Base-by-base conservation (phyloP, 2,888 invertebrate species). In the Philopedon plagiatum region DNA sequence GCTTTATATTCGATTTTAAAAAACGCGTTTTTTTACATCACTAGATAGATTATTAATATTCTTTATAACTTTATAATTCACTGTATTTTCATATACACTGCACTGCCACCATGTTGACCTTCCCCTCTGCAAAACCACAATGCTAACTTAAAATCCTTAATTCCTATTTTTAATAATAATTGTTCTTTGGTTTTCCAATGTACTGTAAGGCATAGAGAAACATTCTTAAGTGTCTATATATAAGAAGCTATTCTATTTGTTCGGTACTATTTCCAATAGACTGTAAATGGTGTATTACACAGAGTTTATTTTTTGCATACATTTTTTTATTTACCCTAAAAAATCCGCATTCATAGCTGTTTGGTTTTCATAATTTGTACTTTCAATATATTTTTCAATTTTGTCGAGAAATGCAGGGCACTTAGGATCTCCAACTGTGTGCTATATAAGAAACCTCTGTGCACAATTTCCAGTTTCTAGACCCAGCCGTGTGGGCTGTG, bases 141-240 rank as follows among this genome's bases (percentile, higher is more conserved):
- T 11, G 18, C 57, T 11, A 65, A 19, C 41, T 26, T 56, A 29
- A 65, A 65, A 21, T 56, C 46, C 19, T 18, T 26, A 1, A 57
- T 56, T 15, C 4, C 18, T n/a, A 65, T 26, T 5, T 32, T 9
- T 11, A n/a, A 3, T 26, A n/a, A n/a, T n/a, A 65, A 5, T 18
- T 65, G 65, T 7, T 56, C 39, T 44, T 56, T 32, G 1, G 57
- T 13, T 65, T 56, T 65, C 56, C 65, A 57, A 18, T 65, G 41
- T 41, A 18, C 41, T 5, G 18, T 15, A 2, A 15, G 8, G 9
- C 15, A 3, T 18, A 41, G 5, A 41, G 0, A 18, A 18, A 7
- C 15, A 41, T 5, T 41, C 15, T 15, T 5, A 5, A 41, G 15
- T 15, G 5, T 41, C 41, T n/a, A n/a, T n/a, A n/a, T 5, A 18